Evolutionary conservation across 2,797 vertebrate genomes (phyloP).

Genomic region (Macrochelys suwanniensis): DNA sequence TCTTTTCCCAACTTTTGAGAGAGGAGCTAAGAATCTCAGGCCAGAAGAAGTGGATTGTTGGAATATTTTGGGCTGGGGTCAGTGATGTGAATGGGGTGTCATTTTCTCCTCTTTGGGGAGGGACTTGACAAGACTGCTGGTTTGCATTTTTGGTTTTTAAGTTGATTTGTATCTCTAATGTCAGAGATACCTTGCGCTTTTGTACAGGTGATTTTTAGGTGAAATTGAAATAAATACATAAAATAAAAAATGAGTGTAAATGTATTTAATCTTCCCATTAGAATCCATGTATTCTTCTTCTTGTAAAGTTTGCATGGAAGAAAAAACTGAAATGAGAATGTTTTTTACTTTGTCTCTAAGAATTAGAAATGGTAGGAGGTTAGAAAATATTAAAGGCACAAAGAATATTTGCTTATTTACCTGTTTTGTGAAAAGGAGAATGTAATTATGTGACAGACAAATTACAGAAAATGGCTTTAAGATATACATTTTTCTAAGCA

Average conservation of each 20-base stretch:
- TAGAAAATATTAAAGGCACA: background rate
- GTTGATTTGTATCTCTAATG: background rate
- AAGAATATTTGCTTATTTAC: background rate
- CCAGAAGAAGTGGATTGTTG: conserved; percentile 3
- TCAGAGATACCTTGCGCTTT: background rate
- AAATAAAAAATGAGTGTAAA: background rate
- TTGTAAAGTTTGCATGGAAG: background rate
- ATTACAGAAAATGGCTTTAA: conserved; percentile 14
- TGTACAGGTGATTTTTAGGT: background rate
- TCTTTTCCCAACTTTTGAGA: background rate
- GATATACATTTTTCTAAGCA: background rate
- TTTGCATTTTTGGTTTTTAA: background rate
- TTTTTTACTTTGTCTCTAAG: background rate
- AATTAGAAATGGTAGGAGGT: background rate
- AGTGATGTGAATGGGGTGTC: background rate
- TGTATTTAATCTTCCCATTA: background rate
- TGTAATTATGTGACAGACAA: background rate
- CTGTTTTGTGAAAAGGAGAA: background rate
- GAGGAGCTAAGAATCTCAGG: background rate
- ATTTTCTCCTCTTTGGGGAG: background rate
- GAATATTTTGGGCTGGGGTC: background rate
- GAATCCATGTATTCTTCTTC: background rate
- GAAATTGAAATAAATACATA: background rate
- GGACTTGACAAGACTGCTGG: background rate
- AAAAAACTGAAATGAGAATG: background rate